Base-by-base conservation (phyloP, 2,888 invertebrate species). In the Megalurothrips usitatus region DNA sequence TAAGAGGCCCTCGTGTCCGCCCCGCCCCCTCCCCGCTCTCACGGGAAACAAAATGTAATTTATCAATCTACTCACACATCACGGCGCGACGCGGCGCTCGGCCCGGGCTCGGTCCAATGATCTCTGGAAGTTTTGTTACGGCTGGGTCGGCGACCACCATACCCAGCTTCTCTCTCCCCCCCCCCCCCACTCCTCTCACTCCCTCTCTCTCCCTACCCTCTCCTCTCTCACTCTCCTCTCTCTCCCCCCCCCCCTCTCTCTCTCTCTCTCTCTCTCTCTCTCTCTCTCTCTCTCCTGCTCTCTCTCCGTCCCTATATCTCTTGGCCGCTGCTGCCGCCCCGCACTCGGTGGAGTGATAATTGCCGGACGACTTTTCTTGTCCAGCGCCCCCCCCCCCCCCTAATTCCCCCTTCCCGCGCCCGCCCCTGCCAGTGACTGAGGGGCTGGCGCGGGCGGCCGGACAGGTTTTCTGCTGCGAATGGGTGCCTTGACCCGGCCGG, bases 41-140 rank as follows among this genome's bases (percentile, higher is more conserved):
- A 26, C 26, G 68, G 68, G 68, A 75, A 75, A 75, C 68, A 75
- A 75, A 75, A 75, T 75, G 68, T 75, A 75, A 75, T 75, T 75
- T 75, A 75, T 75, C 68, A 75, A 75, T 75, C 68, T 75, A 75
- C 68, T 23, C 68, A 23, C 68, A 75, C 68, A 75, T 75, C 68
- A 75, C 26, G 26, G 26, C 26, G 14, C 52, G 52, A 17, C 26
- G 14, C 52, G 52, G 2, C 58, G 58, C 17, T 58, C 58, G 17
- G 58, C 58, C 58, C 0, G 19, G 58, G 58, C 58, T 19, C 58
- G 58, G 58, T 58, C 58, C 58, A 58, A 58, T 58, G 58, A 58
- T 58, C 58, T 58, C 19, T 58, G 58, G 19, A 17, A 58, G 19
- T 17, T 58, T 58, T 58, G 58, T 43, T 2, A 43, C 34, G 34